Conservation (phyloP, 2,797 vertebrate species). For the Lates japonicus region DNA sequence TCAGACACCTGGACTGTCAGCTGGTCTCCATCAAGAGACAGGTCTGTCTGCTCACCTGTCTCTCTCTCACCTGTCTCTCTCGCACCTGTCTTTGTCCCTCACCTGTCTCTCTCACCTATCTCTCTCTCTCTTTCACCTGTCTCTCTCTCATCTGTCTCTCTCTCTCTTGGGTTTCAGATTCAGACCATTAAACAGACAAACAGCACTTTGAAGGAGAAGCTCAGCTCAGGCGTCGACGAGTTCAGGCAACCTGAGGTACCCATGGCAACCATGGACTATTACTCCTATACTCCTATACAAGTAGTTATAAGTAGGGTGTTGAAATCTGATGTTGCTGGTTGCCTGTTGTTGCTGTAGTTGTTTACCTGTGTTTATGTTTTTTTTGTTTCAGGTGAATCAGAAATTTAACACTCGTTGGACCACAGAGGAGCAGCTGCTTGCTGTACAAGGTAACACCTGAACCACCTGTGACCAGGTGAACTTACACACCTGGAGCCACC, state of each 20-base stretch:
- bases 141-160: background rate
- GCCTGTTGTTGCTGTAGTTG: background rate
- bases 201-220: constrained; percentile 91
- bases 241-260: constrained; percentile 92
- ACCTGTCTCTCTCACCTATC: background rate
- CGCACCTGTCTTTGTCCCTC: background rate
- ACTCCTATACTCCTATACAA: too few relatives aligned
- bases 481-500: too few relatives aligned
- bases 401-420: constrained; percentile 95
- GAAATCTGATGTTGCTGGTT: background rate
- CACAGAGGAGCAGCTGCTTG: constrained; percentile 94
- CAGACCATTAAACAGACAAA: constrained; percentile 95
- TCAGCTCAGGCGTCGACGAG: constrained; percentile 90
- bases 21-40: constrained; percentile 94
- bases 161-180: constrained; percentile 85
- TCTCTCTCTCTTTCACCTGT: background rate
- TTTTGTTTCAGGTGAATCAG: constrained; percentile 85
- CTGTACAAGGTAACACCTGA: constrained; percentile 90
- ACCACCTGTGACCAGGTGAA: background rate
- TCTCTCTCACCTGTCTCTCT: background rate
- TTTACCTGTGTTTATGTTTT: background rate
- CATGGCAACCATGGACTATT: background rate
- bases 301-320: too few relatives aligned
- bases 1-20: constrained; percentile 94
- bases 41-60: constrained; percentile 75